These are phyloP conservation scores for Camelus bactrianus DNA, from an alignment of 2,113 vertebrate species.

Conservation along the genomic window DNA sequence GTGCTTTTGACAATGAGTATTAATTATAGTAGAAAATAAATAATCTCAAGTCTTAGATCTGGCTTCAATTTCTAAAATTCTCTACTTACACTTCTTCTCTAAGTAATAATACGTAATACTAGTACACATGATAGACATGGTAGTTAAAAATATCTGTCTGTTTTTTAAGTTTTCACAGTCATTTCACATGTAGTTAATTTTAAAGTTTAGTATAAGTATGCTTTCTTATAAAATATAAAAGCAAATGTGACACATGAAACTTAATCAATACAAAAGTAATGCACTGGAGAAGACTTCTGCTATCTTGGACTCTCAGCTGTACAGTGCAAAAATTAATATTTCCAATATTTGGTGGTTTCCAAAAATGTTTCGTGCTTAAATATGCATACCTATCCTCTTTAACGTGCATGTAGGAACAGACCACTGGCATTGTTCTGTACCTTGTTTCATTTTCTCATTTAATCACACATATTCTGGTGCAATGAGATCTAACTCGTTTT, in stretches of 20 bases:
- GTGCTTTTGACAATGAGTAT: not conserved
- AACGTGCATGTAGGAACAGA: not conserved
- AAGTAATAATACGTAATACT: not conserved
- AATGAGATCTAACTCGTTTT: not conserved
- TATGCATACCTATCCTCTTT: not conserved
- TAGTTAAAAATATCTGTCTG: not conserved
- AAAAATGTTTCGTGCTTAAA: not conserved
- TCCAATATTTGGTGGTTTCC: not conserved
- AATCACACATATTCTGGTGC: not conserved
- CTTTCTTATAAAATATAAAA: conserved; percentile 3
- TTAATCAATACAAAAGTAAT: not conserved
- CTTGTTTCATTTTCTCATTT: not conserved
- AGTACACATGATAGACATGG: not conserved
- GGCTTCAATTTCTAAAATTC: not conserved
- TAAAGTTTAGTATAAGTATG: not conserved
- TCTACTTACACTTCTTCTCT: not conserved
- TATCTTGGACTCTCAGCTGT: not conserved
- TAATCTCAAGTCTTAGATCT: not conserved
- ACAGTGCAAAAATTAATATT: not conserved
- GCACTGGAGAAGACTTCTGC: not conserved
- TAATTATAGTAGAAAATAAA: not conserved
- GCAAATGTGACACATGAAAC: not conserved
- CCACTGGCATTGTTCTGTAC: not conserved
- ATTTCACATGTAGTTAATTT: not conserved
- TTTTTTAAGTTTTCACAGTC: not conserved